Base-by-base conservation (phyloP, 2,113 vertebrate species). In the Clarias batrachus region DNA sequence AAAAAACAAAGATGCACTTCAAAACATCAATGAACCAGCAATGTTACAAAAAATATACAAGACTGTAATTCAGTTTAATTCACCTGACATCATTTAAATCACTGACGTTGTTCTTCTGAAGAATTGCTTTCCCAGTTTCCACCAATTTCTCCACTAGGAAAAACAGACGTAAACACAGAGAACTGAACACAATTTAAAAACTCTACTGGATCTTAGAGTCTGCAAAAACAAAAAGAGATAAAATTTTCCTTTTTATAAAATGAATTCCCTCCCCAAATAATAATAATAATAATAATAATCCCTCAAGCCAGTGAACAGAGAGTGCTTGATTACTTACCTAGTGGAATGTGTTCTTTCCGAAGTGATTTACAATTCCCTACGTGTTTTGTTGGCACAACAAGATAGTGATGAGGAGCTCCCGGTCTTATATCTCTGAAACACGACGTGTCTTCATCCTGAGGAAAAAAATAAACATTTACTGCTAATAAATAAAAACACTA, bases 351-450 rank as follows among this genome's bases (percentile, higher is more conserved):
- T 2, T 96, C 95, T 79, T 93, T 92, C 85, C 90, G 93, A 57
- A 99, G 95, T 0, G 96, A 96, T 92, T 95, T 98, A 89, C 97
- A 99, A 92, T 96, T 99, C 27, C 96, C 96, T 80, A 98, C 91
- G 90, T 99, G 98, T 88, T 95, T 96, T 83, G 93, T 97, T 13
- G 98, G 97, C 83, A 99, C 96, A 54, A 99, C 96, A 27, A 99
- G 96, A 63, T 98, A 99, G 92, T 99, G 98, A 91, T 98, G 96
- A 9, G 95, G 95, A 10, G 96, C 97, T 83, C 95, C 96, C 33
- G 98, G 97, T 79, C 92, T 96, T 89, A 97, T 97, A 86, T 99
- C 98, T 92, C 91, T 95, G 82, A 99, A 99, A 93, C 98, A 99
- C 13, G 95, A 95, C 3, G 97, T 90, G 25, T 98, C 96, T 90